Conservation (phyloP, 1,140 invertebrate species). For the Scaptomyza graminum region DNA sequence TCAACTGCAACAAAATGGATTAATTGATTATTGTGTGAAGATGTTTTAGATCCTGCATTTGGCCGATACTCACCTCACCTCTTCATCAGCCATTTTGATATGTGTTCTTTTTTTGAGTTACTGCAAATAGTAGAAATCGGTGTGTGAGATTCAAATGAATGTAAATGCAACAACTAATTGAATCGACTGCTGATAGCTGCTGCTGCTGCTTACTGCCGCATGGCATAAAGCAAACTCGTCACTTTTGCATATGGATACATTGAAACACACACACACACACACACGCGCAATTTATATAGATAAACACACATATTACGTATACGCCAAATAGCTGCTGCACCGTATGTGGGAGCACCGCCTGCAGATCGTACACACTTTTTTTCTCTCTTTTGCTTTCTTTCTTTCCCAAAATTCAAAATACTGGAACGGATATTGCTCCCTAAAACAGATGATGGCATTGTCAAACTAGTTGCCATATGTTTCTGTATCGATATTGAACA, state of each 20-base stretch:
- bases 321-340: constrained; percentile 58
- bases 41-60: background rate
- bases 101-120: constrained; percentile 80
- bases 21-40: background rate
- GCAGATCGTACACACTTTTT: constrained; percentile 3
- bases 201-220: constrained; percentile 1
- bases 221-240: constrained; percentile 34
- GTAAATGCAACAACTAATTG: constrained; percentile 10
- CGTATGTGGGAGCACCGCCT: constrained; percentile 69
- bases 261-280: background rate
- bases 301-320: constrained; percentile 68
- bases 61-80: constrained; percentile 90
- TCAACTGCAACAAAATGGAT: constrained; percentile 24
- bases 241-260: background rate
- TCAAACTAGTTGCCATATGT: background rate
- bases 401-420: background rate
- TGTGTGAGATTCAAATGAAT: constrained; percentile 16
- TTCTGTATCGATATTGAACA: constrained; percentile 1
- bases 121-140: constrained; percentile 57
- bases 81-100: constrained; percentile 93
- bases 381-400: background rate
- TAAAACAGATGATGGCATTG: background rate
- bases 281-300: constrained; percentile 59
- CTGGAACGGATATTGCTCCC: background rate
- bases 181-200: background rate